phyloP scores from a whole-genome alignment of 1,140 invertebrate species.

The Planococcus citri region DNA sequence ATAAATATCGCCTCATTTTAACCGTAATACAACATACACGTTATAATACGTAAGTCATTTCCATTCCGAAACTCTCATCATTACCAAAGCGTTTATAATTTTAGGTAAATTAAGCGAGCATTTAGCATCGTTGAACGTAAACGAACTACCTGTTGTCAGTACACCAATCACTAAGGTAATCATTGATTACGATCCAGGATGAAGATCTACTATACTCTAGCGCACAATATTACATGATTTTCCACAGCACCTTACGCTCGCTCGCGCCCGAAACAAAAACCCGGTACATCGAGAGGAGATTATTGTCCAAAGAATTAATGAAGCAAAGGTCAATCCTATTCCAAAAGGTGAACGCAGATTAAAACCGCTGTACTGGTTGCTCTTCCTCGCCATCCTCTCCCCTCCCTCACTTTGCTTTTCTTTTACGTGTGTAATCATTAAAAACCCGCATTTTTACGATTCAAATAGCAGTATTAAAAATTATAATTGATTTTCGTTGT shows the following conservation, averaged over 20 bases:
- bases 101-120: not conserved
- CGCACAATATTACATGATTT: too few relatives aligned
- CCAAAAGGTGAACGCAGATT: constrained; percentile 15
- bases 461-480: constrained; percentile 15
- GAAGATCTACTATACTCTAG: not conserved
- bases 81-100: not conserved
- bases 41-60: too few relatives aligned
- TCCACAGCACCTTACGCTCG: not conserved
- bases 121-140: not conserved
- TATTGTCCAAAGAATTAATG: constrained; percentile 19
- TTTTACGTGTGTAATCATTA: not conserved
- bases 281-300: not conserved
- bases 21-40: too few relatives aligned
- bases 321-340: constrained; percentile 17
- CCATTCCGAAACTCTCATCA: too few relatives aligned
- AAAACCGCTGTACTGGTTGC: not conserved
- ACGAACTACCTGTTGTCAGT: constrained; percentile 10
- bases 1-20: too few relatives aligned
- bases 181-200: constrained; percentile 12
- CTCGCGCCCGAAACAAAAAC: not conserved
- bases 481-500: constrained; percentile 17
- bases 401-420: not conserved
- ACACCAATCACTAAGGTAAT: constrained; percentile 9
- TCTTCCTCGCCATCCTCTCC: not conserved
- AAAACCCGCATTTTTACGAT: not conserved